Percentiles rank a stretch among this genome's conserved stretches.
Conservation (phyloP, 2,113 vertebrate species). For the Leucopsar rothschildi region DNA sequence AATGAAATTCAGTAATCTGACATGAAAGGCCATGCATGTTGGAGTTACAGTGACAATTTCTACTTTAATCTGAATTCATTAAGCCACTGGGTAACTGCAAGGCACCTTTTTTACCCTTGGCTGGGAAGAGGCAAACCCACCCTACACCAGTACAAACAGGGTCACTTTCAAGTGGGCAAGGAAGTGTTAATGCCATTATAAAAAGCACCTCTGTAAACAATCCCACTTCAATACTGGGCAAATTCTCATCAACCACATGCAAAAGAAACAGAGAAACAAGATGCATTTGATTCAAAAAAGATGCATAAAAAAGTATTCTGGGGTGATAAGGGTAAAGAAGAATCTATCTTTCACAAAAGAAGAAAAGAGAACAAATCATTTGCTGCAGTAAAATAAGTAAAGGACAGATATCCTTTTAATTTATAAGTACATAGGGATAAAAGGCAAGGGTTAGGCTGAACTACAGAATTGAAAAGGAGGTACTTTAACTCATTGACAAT, state of each 20-base stretch:
- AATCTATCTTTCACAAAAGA: neutral
- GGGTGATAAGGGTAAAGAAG: neutral
- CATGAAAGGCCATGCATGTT: neutral
- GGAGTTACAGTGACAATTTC: neutral
- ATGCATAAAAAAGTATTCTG: neutral
- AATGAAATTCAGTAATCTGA: conserved; percentile 2
- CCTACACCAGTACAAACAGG: neutral
- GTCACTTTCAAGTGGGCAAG: neutral
- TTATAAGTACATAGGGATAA: neutral
- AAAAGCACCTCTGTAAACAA: neutral
- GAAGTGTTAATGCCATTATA: neutral
- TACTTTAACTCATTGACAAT: neutral
- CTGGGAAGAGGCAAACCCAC: neutral
- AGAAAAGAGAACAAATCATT: neutral
- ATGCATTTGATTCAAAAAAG: neutral
- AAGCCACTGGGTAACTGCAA: neutral
- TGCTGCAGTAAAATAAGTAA: neutral
- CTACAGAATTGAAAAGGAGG: neutral
- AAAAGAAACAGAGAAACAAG: neutral
- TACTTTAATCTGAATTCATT: conserved; percentile 9
- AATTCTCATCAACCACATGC: neutral
- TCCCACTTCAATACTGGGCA: neutral
- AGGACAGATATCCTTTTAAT: neutral
- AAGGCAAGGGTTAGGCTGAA: neutral
- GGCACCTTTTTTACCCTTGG: neutral